These are phyloP conservation scores for Caracal caracal DNA, from an alignment of 2,113 vertebrate species.

Conservation along the genomic window DNA sequence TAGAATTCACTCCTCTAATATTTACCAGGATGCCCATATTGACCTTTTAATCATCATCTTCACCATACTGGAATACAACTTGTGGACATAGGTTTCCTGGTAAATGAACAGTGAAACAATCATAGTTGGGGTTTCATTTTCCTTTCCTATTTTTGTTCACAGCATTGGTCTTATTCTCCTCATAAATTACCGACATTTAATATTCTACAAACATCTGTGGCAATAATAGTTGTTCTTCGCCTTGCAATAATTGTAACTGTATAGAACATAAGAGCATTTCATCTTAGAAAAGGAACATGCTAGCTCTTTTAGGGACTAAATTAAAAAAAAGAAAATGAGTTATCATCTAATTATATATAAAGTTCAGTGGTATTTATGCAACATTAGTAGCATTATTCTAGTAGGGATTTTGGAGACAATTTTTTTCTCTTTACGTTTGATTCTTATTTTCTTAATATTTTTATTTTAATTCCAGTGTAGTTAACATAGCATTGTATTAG, in stretches of 20 bases:
- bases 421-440: no score
- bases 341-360: background rate
- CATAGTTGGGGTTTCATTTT: slow-evolving; percentile 63
- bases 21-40: slow-evolving; percentile 32
- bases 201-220: slow-evolving; percentile 54
- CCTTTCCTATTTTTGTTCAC: slow-evolving; percentile 50
- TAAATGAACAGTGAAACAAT: slow-evolving; percentile 65
- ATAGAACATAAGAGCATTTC: background rate
- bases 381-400: background rate
- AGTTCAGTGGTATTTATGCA: background rate
- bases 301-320: background rate
- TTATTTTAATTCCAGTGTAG: no score
- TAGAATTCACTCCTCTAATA: slow-evolving; percentile 38
- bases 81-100: slow-evolving; percentile 55
- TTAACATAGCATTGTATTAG: no score
- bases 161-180: slow-evolving; percentile 56
- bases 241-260: slow-evolving; percentile 23
- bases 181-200: slow-evolving; percentile 66
- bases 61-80: slow-evolving; percentile 38
- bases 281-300: background rate
- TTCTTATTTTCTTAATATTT: no score
- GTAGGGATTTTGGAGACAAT: background rate
- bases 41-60: slow-evolving; percentile 41
- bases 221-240: background rate
- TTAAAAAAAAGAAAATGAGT: background rate